phyloP scores from a whole-genome alignment of 30 jellyfish, hydroid and myxozoan genomes.

The Phacellophora camtschatica region DNA sequence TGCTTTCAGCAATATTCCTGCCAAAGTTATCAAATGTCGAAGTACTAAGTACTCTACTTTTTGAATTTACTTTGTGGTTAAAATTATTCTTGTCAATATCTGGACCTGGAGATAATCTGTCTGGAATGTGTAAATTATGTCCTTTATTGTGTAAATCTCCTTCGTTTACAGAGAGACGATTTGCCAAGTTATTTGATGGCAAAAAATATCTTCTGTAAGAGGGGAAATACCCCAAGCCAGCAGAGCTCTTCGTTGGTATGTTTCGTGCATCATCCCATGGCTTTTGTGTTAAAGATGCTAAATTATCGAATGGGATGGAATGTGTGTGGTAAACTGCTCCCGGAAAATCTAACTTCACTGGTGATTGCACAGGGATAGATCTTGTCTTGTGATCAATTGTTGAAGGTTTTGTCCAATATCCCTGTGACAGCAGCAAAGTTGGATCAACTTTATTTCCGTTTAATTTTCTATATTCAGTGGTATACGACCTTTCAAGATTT shows the following conservation, averaged over 20 bases:
- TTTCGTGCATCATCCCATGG: slow-evolving; percentile 20
- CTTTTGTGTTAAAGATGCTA: background rate
- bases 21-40: background rate
- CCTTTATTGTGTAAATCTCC: background rate
- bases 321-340: slow-evolving; percentile 53
- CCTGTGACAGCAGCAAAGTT: slow-evolving; percentile 52
- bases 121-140: background rate
- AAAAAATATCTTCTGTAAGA: slow-evolving; percentile 5
- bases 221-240: background rate
- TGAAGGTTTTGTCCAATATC: slow-evolving; percentile 67
- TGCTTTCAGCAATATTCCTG: slow-evolving; percentile 57
- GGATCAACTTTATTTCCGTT: slow-evolving; percentile 68
- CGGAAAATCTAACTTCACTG: slow-evolving; percentile 18
- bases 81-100: background rate
- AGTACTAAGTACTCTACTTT: background rate
- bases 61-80: slow-evolving; percentile 19
- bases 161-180: background rate
- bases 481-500: slow-evolving; percentile 22
- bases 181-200: background rate
- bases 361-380: slow-evolving; percentile 18
- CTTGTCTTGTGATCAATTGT: slow-evolving; percentile 27
- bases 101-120: slow-evolving; percentile 33
- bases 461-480: slow-evolving; percentile 35
- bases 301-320: slow-evolving; percentile 31
- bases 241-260: slow-evolving; percentile 11